phyloP scores from a whole-genome alignment of 1,140 invertebrate genomes.

The Drosophila truncata region DNA sequence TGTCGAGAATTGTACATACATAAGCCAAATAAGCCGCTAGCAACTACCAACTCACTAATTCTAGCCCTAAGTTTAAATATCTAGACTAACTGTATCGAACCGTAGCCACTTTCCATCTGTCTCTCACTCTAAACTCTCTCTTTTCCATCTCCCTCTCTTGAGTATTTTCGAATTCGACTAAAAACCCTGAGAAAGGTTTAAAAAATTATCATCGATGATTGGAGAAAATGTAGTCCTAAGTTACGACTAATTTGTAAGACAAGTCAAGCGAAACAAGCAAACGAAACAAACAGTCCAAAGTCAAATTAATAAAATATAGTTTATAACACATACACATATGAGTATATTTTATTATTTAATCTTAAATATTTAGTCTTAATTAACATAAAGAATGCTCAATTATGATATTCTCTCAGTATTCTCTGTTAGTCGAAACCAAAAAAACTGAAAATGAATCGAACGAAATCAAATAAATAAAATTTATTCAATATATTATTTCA shows the following conservation, averaged over 20 bases:
- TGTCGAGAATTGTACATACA: constrained; percentile 84
- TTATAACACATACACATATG: constrained; percentile 45
- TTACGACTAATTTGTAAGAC: constrained; percentile 57
- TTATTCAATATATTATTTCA: constrained; percentile 37
- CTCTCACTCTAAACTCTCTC: constrained; percentile 6
- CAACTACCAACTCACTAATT: constrained; percentile 46
- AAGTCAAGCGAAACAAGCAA: constrained; percentile 58
- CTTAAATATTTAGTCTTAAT: constrained; percentile 58
- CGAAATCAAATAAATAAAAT: constrained; percentile 59
- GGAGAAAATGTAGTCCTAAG: constrained; percentile 40
- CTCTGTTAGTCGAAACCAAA: constrained; percentile 54
- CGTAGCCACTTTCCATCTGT: constrained; percentile 34
- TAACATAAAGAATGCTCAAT: constrained; percentile 17
- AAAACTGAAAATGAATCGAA: constrained; percentile 30
- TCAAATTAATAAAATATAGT: constrained; percentile 72
- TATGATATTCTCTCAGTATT: constrained; percentile 12
- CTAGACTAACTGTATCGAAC: constrained; percentile 33
- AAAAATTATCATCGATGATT: constrained; percentile 63
- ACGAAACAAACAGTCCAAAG: constrained; percentile 71
- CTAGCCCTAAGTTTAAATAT: constrained; percentile 60
- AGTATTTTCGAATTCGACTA: constrained; percentile 48
- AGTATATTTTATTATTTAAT: constrained; percentile 37
- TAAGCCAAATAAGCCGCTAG: constrained; percentile 64
- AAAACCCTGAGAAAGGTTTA: constrained; percentile 79
- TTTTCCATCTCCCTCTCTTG: background rate